Base-by-base conservation (phyloP, 2,888 invertebrate species). In the Caenorhabditis sp. region DNA sequence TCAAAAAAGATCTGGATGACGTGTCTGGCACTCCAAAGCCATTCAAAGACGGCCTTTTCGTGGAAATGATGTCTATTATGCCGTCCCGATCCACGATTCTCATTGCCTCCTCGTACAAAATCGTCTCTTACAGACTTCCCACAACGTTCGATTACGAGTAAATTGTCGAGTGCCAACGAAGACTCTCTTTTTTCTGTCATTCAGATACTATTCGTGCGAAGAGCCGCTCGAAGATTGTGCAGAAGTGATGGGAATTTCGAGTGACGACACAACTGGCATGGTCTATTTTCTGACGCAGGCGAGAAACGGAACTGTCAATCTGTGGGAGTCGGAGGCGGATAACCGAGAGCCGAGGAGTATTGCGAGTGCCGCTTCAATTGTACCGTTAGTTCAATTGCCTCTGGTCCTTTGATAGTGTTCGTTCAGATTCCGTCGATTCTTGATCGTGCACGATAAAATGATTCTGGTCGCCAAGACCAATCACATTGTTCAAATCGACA, bases 141-240 rank as follows among this genome's bases (percentile, higher is more conserved):
- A 83, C 84, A 35, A 84, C 86, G 3, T 85, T 88, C 73, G 84
- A 87, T 55, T 83, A 82, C 66, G 73, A 82, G 87, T 87, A 52
- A 55, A 83, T 68, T 8, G n/a, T 5, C 17, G 20, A 43, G 8
- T 15, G 2, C 20, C 11, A n/a, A n/a, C n/a, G n/a, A n/a, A n/a
- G n/a, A n/a, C n/a, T n/a, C n/a, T n/a, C n/a, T n/a, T n/a, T n/a
- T n/a, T n/a, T n/a, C n/a, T n/a, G n/a, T n/a, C n/a, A n/a, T n/a
- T 43, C 50, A 85, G 85, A 59, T 80, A 79, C 59, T 84, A 85
- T 56, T 72, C 83, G 3, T 86, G 86, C 45, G 75, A 78, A 26
- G 72, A 78, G 7, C 73, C 73, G 1, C 58, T 74, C 0, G 78
- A 75, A 48, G 85, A 83, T 35, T 88, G 88, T 53, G 85, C 85